phyloP scores from a whole-genome alignment of 2,113 vertebrate species.

The Scalopus aquaticus region DNA sequence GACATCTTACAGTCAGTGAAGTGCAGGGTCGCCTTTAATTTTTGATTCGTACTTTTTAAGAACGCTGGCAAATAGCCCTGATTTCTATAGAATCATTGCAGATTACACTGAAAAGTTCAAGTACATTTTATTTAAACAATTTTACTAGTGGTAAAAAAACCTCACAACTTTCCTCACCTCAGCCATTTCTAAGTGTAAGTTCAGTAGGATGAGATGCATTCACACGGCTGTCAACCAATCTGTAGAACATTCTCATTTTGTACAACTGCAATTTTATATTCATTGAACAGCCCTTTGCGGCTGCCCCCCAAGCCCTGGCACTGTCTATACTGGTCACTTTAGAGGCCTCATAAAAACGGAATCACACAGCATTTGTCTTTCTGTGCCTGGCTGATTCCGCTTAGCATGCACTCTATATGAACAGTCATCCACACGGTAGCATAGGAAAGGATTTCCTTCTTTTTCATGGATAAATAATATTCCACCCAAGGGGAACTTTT shows the following conservation, averaged over 20 bases:
- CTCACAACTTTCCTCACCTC: no score
- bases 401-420: neutral
- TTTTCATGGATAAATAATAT: neutral
- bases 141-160: no score
- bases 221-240: no score
- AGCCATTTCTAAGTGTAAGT: neutral
- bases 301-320: neutral
- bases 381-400: neutral
- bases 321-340: no score
- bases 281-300: no score
- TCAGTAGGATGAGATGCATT: no score
- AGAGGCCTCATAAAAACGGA: neutral
- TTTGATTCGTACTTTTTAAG: neutral
- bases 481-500: neutral
- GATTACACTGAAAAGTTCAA: no score
- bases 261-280: no score
- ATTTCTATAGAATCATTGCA: neutral
- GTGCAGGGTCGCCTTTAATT: neutral
- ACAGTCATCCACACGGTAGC: neutral
- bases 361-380: accelerated
- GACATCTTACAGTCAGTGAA: neutral
- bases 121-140: no score
- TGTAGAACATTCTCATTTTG: no score
- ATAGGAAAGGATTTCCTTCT: neutral
- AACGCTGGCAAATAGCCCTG: neutral